Evolutionary conservation across 2,797 vertebrate genomes (phyloP).

Genomic region (Tragelaphus oryx): DNA sequence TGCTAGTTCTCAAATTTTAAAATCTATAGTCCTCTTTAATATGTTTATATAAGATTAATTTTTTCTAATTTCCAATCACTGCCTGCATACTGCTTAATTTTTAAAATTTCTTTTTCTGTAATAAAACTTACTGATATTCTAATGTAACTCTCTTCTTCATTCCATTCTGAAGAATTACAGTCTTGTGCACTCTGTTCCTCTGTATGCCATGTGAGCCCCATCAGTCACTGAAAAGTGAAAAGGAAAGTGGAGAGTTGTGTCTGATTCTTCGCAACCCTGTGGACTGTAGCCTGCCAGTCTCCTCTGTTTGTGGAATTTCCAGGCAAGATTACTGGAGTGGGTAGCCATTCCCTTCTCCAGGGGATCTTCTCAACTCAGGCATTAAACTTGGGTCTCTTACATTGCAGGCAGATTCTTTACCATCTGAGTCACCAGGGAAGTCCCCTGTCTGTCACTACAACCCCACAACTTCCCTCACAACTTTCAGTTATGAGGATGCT

Average conservation of each 20-base stretch:
- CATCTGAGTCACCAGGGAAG: background rate
- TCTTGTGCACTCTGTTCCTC: background rate
- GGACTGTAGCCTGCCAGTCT: background rate
- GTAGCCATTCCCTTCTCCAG: background rate
- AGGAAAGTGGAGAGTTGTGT: background rate
- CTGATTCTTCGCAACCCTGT: background rate
- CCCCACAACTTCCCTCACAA: background rate
- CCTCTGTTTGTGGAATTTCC: background rate
- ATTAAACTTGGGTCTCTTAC: background rate
- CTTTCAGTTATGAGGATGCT: background rate
- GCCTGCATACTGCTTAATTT: background rate
- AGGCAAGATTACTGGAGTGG: background rate
- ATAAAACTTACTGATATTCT: background rate
- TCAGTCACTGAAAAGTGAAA: background rate
- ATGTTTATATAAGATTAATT: background rate
- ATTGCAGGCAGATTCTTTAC: background rate
- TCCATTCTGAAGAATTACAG: background rate
- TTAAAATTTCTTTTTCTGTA: background rate
- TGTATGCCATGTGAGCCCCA: background rate
- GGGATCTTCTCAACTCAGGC: background rate
- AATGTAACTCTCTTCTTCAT: background rate
- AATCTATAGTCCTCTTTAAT: conserved; percentile 35
- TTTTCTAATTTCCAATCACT: conserved; percentile 42
- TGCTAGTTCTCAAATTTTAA: conserved; percentile 27
- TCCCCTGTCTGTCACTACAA: background rate